Percentiles rank a stretch among this genome's conserved stretches.
phyloP scores from a whole-genome alignment of 2,113 vertebrate species.

The Scalopus aquaticus region DNA sequence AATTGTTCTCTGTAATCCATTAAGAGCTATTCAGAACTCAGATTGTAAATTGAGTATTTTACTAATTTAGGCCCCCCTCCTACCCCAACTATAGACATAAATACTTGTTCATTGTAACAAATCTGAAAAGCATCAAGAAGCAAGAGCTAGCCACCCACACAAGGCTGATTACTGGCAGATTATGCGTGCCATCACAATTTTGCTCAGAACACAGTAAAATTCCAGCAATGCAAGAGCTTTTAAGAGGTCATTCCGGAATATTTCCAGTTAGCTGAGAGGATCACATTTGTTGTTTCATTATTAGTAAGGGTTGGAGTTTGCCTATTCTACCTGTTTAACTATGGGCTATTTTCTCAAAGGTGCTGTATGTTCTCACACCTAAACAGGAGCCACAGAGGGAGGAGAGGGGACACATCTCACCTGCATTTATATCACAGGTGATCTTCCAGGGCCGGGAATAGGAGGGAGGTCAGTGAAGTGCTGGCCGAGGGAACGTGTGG shows the following conservation, averaged over 20 bases:
- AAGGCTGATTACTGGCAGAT: slow-evolving; percentile 38
- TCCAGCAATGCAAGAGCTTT: background rate
- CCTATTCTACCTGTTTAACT: background rate
- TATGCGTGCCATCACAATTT: background rate
- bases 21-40: slow-evolving; percentile 19
- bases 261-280: background rate
- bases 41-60: background rate
- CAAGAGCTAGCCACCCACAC: slow-evolving; percentile 36
- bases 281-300: background rate
- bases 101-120: slow-evolving; percentile 35
- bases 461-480: rapidly evolving
- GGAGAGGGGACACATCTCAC: background rate
- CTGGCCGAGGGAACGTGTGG: background rate
- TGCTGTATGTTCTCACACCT: background rate
- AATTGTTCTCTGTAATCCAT: background rate
- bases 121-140: slow-evolving; percentile 40
- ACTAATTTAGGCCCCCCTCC: slow-evolving; percentile 12
- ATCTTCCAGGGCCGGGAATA: rapidly evolving
- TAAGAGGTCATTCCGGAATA: slow-evolving; percentile 13
- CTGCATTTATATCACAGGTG: background rate
- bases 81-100: background rate
- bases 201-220: slow-evolving; percentile 41
- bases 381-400: background rate
- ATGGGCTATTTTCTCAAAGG: background rate
- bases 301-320: background rate